A percentile compares a stretch with the other conserved stretches of the same genome.
Evolutionary conservation across 2,888 invertebrate species (phyloP).

Genomic region (Callimorpha dominula): DNA sequence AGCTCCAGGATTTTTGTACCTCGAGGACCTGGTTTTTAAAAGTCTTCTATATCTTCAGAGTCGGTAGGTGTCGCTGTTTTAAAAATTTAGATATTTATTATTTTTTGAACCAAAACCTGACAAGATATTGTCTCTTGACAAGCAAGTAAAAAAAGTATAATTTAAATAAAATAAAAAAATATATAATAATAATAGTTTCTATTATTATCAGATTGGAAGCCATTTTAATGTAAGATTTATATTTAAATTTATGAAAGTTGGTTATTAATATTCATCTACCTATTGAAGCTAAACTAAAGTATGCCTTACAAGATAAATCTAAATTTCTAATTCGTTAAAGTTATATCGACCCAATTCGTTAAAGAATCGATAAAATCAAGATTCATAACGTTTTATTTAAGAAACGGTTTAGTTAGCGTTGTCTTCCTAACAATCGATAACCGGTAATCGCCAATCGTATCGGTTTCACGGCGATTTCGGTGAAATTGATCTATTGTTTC

Average conservation of each 20-base stretch:
- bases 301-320: background rate
- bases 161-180: too few relatives aligned
- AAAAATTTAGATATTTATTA: too few relatives aligned
- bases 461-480: slow-evolving; percentile 74
- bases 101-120: too few relatives aligned
- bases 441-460: slow-evolving; percentile 71
- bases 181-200: too few relatives aligned
- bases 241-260: background rate
- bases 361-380: slow-evolving; percentile 62
- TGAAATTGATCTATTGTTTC: slow-evolving; percentile 73
- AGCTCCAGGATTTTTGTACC: too few relatives aligned
- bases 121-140: too few relatives aligned
- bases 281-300: background rate
- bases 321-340: slow-evolving; percentile 9
- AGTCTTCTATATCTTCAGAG: too few relatives aligned
- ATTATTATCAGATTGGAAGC: too few relatives aligned
- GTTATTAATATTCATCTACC: background rate
- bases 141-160: too few relatives aligned
- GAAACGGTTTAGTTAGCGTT: slow-evolving; percentile 71
- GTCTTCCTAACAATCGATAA: slow-evolving; percentile 70
- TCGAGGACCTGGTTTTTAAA: too few relatives aligned
- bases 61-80: too few relatives aligned
- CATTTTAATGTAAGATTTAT: too few relatives aligned
- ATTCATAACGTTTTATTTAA: slow-evolving; percentile 60
- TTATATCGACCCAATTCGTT: slow-evolving; percentile 39